Base-by-base conservation (phyloP, 2,113 vertebrate genomes). In the Carassius auratus region DNA sequence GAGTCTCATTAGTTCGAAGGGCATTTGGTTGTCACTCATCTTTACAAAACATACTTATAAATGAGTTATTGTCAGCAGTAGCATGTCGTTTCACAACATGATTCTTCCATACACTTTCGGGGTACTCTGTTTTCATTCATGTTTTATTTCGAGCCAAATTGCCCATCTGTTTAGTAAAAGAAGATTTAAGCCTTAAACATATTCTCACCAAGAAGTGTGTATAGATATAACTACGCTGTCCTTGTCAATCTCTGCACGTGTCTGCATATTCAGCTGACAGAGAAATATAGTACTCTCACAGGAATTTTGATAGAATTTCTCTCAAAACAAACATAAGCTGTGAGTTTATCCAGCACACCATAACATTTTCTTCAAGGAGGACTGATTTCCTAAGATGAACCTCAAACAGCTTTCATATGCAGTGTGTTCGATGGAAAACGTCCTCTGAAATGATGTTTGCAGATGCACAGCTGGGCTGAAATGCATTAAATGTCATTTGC, bases 1-100 rank as follows among this genome's bases (percentile, higher is more conserved):
- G 90, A 88, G 74, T 89, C 90, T 93, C 89, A 92, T 92, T 92
- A 92, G 85, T 88, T 91, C 90, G 93, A 94, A 94, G 92, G 91
- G 81, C 91, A 95, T 92, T 90, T 90, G 88, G 88, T 90, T 94
- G 90, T 92, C 91, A 92, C 82, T 94, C 90, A 92, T 71, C 76
- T 89, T 78, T 86, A 89, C 89, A 90, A 90, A 92, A 89, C 84
- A 10, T 85, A 30, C 86, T 76, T 85, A 81, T 79, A 69, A 48
- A 81, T 81, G 52, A 87, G 84, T 88, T 83, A 87, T 83, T 88
- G 64, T 87, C 83, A 87, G 73, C 79, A 74, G 13, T 79, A 75
- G 7, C 61, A 50, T 59, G 13, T 38, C 19, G 64, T 84, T 50
- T 42, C 55, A 19, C 59, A 81, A 26, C n/a, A 81, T 3, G 13